Conservation (phyloP, 2,888 invertebrate genomes). For the Oscheius onirici region DNA sequence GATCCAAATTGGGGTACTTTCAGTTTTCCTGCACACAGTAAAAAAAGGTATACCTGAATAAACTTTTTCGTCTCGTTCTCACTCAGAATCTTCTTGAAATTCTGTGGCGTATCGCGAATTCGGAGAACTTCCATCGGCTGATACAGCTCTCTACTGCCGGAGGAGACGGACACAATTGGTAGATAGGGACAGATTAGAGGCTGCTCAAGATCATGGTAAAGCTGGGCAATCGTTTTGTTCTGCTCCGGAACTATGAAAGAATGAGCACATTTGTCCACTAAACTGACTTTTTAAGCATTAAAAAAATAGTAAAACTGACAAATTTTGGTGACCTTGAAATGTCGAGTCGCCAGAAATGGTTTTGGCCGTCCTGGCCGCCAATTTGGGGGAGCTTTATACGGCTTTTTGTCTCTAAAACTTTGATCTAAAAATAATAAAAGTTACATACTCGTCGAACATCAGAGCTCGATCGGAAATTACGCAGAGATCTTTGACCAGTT, state of each 20-base stretch:
- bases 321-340: slow-evolving; percentile 20
- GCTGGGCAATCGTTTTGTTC: neutral
- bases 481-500: neutral
- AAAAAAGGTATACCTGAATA: slow-evolving; percentile 5
- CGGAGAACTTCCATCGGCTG: slow-evolving; percentile 19
- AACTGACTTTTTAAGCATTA: neutral
- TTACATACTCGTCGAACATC: neutral
- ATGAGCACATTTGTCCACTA: neutral
- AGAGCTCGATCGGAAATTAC: neutral
- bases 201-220: neutral
- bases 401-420: neutral
- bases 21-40: neutral
- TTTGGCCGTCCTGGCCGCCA: neutral
- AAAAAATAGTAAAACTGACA: neutral
- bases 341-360: neutral
- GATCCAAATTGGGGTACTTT: too few species aligned
- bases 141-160: slow-evolving; percentile 26
- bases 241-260: neutral
- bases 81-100: slow-evolving; percentile 2
- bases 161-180: slow-evolving; percentile 36
- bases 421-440: neutral
- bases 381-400: neutral
- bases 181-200: slow-evolving; percentile 30
- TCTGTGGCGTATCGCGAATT: slow-evolving; percentile 14
- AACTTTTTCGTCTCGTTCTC: neutral